Base-by-base conservation (phyloP, 1,140 invertebrate species). In the Pseudomyrmex dendroicus region DNA sequence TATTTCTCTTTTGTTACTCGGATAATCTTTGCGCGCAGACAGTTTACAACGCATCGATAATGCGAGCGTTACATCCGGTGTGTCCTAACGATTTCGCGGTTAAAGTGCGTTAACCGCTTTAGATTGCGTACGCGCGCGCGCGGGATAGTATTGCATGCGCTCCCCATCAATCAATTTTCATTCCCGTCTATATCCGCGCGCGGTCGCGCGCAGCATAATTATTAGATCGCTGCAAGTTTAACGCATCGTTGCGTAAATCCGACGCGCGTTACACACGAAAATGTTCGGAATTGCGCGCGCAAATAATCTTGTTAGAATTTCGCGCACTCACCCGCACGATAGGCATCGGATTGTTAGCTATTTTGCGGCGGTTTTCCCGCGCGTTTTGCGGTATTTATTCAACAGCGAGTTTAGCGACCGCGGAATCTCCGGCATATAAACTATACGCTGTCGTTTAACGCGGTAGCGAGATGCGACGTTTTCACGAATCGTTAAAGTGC, bases 401-500 rank as follows among this genome's bases (percentile, higher is more conserved):
- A 7, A 22, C 50, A 13, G 50, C 13, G 50, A 52, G 5, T 35
- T 35, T 35, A 52, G 50, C 13, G 50, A 52, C 13, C 50, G 73
- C 10, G 22, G 5, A 35, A 4, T 74, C 44, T 17, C 35, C 0
- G 35, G 35, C 35, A 12, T 73, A 25, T 44, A 35, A 74, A 7
- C 46, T 46, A 17, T 20, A n/a, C 44, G 44, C 22, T 46, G 35
- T 5, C 13, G 1, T 62, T 22, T 10, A 20, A 1, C 5, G 20
- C 20, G 0, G 17, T 12, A 12, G 12, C 9, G 59, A 25, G 5
- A 12, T 22, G 59, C 20, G 9, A 8, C 25, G 70, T 25, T 84
- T 85, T 85, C 57, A 84, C 52, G 66, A 72, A 8, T 35, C 25
- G 72, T 77, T 70, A 64, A 77, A 56, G 77, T 57, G 35, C 9